These are phyloP conservation scores for Mormyrops boulengeri DNA, from an alignment of 2,797 vertebrate genomes.

Conservation along the genomic window DNA sequence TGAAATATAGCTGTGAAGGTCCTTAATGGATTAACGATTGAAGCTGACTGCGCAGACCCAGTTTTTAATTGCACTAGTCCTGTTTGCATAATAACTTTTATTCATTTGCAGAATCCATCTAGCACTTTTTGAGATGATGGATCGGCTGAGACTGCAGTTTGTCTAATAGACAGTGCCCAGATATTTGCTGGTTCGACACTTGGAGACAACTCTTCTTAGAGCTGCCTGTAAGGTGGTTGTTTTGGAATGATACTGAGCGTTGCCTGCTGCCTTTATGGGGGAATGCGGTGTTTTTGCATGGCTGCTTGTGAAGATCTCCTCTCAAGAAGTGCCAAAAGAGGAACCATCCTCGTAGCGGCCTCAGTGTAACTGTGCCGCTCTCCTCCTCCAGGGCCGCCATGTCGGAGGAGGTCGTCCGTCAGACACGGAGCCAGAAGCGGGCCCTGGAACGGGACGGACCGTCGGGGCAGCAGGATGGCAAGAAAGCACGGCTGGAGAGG, in stretches of 20 bases:
- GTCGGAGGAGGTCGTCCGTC: slow-evolving; percentile 86
- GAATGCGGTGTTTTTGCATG: not conserved
- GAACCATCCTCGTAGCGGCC: not conserved
- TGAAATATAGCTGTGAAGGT: not conserved
- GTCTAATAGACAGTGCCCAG: not conserved
- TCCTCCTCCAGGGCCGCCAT: slow-evolving; percentile 56
- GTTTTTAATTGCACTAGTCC: not conserved
- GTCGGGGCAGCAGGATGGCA: slow-evolving; percentile 67
- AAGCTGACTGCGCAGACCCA: not conserved
- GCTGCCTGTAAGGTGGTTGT: not conserved
- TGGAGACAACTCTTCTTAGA: not conserved
- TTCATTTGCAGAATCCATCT: not conserved
- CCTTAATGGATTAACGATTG: not conserved
- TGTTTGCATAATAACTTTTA: not conserved
- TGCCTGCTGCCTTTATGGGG: not conserved
- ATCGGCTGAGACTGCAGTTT: not conserved
- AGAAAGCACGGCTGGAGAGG: slow-evolving; percentile 77
- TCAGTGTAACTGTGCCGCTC: not conserved
- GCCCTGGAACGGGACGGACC: slow-evolving; percentile 72
- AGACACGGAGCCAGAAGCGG: slow-evolving; percentile 92
- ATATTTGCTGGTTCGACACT: not conserved
- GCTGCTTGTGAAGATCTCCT: not conserved
- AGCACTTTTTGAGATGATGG: not conserved
- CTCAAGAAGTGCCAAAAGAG: not conserved
- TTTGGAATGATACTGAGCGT: not conserved